Conservation (phyloP, 1,140 invertebrate species). For the Araneus ventricosus region DNA sequence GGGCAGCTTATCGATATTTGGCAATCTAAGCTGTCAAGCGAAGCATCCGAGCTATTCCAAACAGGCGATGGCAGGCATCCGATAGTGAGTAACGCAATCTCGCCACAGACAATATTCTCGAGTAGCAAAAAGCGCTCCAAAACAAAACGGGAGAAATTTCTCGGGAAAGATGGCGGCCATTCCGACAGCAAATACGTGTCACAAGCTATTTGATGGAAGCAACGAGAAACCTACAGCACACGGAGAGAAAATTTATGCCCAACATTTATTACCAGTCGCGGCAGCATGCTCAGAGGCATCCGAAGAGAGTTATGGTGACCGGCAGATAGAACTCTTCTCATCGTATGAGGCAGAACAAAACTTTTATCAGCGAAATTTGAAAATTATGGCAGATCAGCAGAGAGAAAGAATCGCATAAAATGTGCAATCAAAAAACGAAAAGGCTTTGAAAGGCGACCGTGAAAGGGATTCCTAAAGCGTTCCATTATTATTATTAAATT, state of each 20-base stretch:
- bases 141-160: not conserved
- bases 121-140: not conserved
- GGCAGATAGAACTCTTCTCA: not conserved
- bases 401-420: not conserved
- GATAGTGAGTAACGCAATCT: not conserved
- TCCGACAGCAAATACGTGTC: not conserved
- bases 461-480: no score
- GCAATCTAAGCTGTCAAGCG: not conserved
- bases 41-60: not conserved
- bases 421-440: not conserved
- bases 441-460: not conserved
- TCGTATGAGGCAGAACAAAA: not conserved
- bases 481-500: no score
- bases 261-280: not conserved
- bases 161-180: not conserved
- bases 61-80: not conserved
- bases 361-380: not conserved
- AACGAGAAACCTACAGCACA: not conserved
- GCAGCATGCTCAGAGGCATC: not conserved
- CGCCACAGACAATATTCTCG: not conserved
- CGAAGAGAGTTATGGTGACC: not conserved
- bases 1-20: not conserved
- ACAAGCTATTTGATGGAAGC: not conserved
- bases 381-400: not conserved
- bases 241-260: conserved; percentile 1